Percentiles rank a stretch among this genome's conserved stretches.
These are phyloP conservation scores for Eptatretus atami DNA, from an alignment of 2,797 vertebrate genomes.

Conservation along the genomic window DNA sequence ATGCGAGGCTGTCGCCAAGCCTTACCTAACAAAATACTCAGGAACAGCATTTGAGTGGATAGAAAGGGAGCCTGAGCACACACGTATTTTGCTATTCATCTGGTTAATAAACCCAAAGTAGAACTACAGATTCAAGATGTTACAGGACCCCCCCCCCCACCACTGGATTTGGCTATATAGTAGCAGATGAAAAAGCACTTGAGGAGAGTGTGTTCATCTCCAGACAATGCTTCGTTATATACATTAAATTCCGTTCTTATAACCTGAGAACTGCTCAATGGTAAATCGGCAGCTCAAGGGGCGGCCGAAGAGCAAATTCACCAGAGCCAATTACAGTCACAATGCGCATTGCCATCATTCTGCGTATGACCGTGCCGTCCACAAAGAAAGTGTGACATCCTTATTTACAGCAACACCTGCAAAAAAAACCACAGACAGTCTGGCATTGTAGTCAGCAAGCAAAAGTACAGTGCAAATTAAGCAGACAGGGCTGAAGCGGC, in stretches of 20 bases:
- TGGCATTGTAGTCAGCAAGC: slow-evolving; percentile 9
- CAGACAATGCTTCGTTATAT: background rate
- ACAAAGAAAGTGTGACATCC: slow-evolving; percentile 72
- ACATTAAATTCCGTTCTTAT: slow-evolving; percentile 15
- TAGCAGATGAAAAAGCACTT: too few relatives aligned
- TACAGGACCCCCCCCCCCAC: too few relatives aligned
- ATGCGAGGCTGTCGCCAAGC: slow-evolving; percentile 76
- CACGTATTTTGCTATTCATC: background rate
- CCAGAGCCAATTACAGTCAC: slow-evolving; percentile 93
- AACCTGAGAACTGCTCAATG: slow-evolving; percentile 98
- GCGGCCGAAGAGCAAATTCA: slow-evolving; percentile 65
- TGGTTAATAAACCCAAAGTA: slow-evolving; percentile 2
- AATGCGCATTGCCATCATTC: slow-evolving; percentile 55
- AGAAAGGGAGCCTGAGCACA: slow-evolving; percentile 10
- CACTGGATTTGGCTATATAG: too few relatives aligned
- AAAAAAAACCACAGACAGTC: slow-evolving; percentile 10
- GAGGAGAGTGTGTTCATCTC: too few relatives aligned
- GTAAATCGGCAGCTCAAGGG: slow-evolving; percentile 86
- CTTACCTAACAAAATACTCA: slow-evolving; percentile 33
- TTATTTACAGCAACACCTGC: slow-evolving; percentile 81
- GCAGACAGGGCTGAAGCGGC: background rate
- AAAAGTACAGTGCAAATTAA: background rate
- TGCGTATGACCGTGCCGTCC: slow-evolving; percentile 79
- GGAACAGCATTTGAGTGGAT: slow-evolving; percentile 14
- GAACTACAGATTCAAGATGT: background rate